Conservation (phyloP, 2,888 invertebrate genomes). For the Lasioglossum pauxillum region DNA sequence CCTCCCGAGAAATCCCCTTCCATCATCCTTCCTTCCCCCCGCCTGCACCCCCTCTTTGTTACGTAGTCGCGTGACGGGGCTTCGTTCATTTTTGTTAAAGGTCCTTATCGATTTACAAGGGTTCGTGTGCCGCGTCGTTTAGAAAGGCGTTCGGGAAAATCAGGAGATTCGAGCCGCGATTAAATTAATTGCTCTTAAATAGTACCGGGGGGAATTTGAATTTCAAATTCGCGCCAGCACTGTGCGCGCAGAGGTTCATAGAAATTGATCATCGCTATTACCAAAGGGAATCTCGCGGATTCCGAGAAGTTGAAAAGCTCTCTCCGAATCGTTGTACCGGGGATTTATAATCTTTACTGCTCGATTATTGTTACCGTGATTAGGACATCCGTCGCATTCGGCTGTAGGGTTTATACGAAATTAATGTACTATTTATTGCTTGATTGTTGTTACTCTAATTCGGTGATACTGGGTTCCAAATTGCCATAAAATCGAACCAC, state of each 20-base stretch:
- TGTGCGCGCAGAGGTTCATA: background rate
- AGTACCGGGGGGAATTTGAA: background rate
- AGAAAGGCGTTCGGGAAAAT: slow-evolving; percentile 4
- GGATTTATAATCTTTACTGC: background rate
- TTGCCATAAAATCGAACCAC: too few species aligned
- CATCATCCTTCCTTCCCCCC: background rate
- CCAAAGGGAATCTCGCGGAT: background rate
- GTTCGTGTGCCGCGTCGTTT: slow-evolving; percentile 7
- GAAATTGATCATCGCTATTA: background rate
- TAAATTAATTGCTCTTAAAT: slow-evolving; percentile 11
- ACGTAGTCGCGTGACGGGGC: slow-evolving; percentile 17
- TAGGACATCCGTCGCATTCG: too few species aligned
- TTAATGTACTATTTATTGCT: background rate
- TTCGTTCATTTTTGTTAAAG: slow-evolving; percentile 7
- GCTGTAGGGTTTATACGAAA: background rate
- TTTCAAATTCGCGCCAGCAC: background rate
- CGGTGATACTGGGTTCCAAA: background rate
- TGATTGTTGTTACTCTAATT: background rate
- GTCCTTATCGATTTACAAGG: background rate
- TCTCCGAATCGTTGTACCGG: background rate
- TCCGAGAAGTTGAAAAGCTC: background rate
- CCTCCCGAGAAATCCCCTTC: background rate
- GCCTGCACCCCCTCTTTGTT: background rate
- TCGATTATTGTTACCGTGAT: background rate
- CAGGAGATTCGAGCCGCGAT: background rate